Conservation (phyloP, 1,140 invertebrate genomes). For the Maconellicoccus hirsutus region DNA sequence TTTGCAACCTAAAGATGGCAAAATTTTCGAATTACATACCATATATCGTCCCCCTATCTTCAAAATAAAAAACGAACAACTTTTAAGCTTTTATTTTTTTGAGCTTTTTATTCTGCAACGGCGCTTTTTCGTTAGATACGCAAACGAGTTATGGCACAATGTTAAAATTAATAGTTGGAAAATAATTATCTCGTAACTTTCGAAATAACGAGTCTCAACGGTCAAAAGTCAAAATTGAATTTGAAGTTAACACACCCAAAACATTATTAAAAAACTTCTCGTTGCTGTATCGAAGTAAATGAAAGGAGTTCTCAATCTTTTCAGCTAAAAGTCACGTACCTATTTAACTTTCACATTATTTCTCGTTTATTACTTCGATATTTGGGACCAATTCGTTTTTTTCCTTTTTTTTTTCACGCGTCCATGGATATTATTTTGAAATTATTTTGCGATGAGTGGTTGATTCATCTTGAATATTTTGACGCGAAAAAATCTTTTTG, state of each 20-base stretch:
- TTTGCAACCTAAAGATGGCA: background rate
- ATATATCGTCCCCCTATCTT: background rate
- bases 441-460: no score
- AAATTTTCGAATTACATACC: background rate
- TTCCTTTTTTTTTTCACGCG: no score
- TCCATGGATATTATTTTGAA: no score
- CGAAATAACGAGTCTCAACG: background rate
- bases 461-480: no score
- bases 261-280: background rate
- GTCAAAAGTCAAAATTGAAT: conserved; percentile 4
- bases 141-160: background rate
- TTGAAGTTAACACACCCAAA: background rate
- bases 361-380: no score
- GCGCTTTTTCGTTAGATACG: background rate
- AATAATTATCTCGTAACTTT: conserved; percentile 5
- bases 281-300: background rate
- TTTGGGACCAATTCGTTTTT: no score
- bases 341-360: no score
- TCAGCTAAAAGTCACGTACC: background rate
- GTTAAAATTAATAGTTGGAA: background rate
- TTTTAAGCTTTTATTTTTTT: background rate
- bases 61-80: background rate
- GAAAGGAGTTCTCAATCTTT: background rate
- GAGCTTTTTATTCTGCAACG: background rate
- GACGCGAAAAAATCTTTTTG: no score